A percentile compares a stretch with the other conserved stretches of the same genome.
Evolutionary conservation across 2,797 vertebrate species (phyloP).

Genomic region (Parauchenoglanis punctatus): DNA sequence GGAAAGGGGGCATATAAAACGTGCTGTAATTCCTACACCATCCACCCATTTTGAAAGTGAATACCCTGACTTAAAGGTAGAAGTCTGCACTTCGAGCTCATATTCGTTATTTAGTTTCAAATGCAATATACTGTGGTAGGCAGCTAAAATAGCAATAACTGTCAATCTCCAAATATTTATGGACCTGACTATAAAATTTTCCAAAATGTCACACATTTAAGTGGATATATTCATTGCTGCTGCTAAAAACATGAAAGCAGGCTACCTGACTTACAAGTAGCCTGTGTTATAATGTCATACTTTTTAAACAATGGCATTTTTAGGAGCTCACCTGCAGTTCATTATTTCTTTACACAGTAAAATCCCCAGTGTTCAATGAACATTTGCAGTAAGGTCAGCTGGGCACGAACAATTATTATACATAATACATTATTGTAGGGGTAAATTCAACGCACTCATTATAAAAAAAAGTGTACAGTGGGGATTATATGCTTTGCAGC

Average conservation of each 20-base stretch:
- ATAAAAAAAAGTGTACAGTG: neutral
- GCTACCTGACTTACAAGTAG: neutral
- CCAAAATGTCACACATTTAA: neutral
- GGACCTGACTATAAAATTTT: neutral
- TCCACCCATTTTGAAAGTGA: neutral
- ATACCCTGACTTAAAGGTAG: neutral
- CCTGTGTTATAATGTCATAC: neutral
- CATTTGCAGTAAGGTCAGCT: neutral
- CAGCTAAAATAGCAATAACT: neutral
- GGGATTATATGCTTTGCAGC: neutral
- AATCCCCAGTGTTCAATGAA: neutral
- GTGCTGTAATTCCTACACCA: too few species aligned
- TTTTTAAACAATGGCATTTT: neutral
- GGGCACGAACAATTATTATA: neutral
- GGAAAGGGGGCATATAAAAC: neutral
- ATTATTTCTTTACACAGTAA: neutral
- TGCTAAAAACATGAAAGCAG: neutral
- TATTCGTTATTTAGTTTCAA: neutral
- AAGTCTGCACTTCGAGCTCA: neutral
- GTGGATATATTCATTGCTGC: neutral
- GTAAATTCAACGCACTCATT: neutral
- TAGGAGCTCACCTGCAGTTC: neutral
- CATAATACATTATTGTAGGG: neutral
- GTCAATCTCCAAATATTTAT: neutral
- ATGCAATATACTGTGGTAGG: neutral